Conservation (phyloP, 2,113 vertebrate genomes). For the Pelobates fuscus region DNA sequence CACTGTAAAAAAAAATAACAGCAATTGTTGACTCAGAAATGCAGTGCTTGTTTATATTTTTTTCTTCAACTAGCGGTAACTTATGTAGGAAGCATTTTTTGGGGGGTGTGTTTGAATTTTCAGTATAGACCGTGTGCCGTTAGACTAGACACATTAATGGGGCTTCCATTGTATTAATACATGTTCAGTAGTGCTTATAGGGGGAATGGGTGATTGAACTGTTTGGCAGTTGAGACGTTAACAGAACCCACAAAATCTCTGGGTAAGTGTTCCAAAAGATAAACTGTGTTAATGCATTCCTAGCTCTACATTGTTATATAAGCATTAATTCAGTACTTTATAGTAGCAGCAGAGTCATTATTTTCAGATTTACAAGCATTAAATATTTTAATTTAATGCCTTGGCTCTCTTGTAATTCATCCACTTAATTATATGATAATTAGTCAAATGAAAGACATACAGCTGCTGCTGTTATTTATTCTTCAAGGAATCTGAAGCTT, state of each 20-base stretch:
- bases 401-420: slow-evolving; percentile 89
- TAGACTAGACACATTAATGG: too few species aligned
- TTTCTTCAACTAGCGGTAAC: too few species aligned
- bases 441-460: slow-evolving; percentile 83
- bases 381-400: slow-evolving; percentile 93
- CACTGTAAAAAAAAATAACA: too few species aligned
- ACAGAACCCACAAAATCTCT: background rate
- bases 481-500: slow-evolving; percentile 74
- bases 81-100: too few species aligned
- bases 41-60: too few species aligned
- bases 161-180: too few species aligned
- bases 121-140: too few species aligned
- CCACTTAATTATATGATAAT: slow-evolving; percentile 91
- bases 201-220: too few species aligned
- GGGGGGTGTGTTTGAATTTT: too few species aligned
- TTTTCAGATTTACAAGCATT: slow-evolving; percentile 90
- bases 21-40: too few species aligned
- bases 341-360: slow-evolving; percentile 79
- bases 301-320: slow-evolving; percentile 51
- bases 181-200: too few species aligned
- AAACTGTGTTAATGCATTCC: slow-evolving; percentile 21
- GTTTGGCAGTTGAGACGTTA: background rate
- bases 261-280: slow-evolving; percentile 11
- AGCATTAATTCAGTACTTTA: slow-evolving; percentile 68
- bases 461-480: slow-evolving; percentile 75